Evolutionary conservation across 2,888 invertebrate genomes (phyloP), one percentile per base, ranked within the genome.

Genomic region (Listrodromus nycthemerus): DNA sequence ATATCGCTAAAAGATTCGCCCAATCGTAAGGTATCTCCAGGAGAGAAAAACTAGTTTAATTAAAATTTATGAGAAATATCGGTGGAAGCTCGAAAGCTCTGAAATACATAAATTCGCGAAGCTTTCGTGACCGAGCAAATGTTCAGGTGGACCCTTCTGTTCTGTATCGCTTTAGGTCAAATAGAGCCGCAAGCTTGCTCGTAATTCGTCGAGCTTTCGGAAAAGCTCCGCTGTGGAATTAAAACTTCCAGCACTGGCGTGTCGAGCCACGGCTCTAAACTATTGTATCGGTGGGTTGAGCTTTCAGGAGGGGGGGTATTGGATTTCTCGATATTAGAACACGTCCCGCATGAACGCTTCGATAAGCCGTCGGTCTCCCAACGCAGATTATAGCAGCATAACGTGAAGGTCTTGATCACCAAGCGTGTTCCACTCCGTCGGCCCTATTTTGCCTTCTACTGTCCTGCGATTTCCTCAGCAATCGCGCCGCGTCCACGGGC

Each of bases 311-410:
- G 41, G 2, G 41, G 3, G 1, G 0, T 55, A 45, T 74, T 21
- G 58, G 55, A 48, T 79, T 55, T 65, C 78, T n/a, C 61, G 85
- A 82, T 86, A 87, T 87, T 80, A 83, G 75, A 85, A 86, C 75
- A 77, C 74, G 73, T 80, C 80, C 66, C 48, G 73, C 55, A 77
- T 67, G 74, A 82, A 80, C 81, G 78, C 76, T 85, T 82, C 71
- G 87, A 85, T 86, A 80, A 88, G 86, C 83, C 55, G 76, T 61
- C 33, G 65, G 76, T 69, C 58, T 69, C 58, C 78, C 71, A 63
- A 82, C 86, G 76, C 67, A 84, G 84, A 88, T 88, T 88, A 87
- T 85, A 86, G 86, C 67, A 82, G 85, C 69, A 48, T 48, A 52
- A 21, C 63, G 50, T 19, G 13, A 30, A 16, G 10, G 70, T 24